A percentile compares a stretch with the other conserved stretches of the same genome.
Conservation (phyloP, 2,888 invertebrate genomes). For the Diplazon laetatorius region DNA sequence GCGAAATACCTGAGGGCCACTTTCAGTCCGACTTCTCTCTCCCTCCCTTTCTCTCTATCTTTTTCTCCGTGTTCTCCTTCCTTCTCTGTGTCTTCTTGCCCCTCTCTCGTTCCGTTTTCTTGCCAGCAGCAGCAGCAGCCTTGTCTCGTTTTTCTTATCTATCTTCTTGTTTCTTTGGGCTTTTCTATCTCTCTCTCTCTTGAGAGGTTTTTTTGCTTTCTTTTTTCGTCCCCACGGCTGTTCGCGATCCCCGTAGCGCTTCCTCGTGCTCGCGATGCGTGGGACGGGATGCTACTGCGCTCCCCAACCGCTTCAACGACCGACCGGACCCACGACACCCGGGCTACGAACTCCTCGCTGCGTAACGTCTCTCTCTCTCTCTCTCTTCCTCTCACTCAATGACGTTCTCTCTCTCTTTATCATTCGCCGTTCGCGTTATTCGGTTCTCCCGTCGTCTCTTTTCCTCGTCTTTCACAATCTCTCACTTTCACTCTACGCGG, state of each 20-base stretch:
- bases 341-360: slow-evolving; percentile 10
- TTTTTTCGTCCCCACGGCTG: slow-evolving; percentile 33
- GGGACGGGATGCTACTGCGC: slow-evolving; percentile 60
- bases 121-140: slow-evolving; percentile 19
- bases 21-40: slow-evolving; percentile 40
- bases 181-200: slow-evolving; percentile 4
- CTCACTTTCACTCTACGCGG: slow-evolving; percentile 24
- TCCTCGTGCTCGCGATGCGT: slow-evolving; percentile 61
- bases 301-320: slow-evolving; percentile 48
- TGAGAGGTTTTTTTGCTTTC: slow-evolving; percentile 15
- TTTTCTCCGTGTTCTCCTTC: slow-evolving; percentile 7
- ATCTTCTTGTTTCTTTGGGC: slow-evolving; percentile 10
- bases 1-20: slow-evolving; percentile 67
- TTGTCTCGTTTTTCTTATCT: slow-evolving; percentile 39
- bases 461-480: slow-evolving; percentile 37
- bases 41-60: slow-evolving; percentile 23
- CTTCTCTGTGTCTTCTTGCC: neutral
- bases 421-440: too few species aligned
- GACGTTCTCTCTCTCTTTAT: slow-evolving; percentile 37
- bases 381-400: slow-evolving; percentile 25
- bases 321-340: slow-evolving; percentile 45
- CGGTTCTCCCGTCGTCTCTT: slow-evolving; percentile 34
- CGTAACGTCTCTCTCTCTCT: slow-evolving; percentile 28
- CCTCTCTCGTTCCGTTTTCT: slow-evolving; percentile 21
- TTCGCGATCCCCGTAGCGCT: slow-evolving; percentile 40